Evolutionary conservation across 92 coral and sea anemone species (phyloP).

Genomic region (Desmophyllum pertusum): DNA sequence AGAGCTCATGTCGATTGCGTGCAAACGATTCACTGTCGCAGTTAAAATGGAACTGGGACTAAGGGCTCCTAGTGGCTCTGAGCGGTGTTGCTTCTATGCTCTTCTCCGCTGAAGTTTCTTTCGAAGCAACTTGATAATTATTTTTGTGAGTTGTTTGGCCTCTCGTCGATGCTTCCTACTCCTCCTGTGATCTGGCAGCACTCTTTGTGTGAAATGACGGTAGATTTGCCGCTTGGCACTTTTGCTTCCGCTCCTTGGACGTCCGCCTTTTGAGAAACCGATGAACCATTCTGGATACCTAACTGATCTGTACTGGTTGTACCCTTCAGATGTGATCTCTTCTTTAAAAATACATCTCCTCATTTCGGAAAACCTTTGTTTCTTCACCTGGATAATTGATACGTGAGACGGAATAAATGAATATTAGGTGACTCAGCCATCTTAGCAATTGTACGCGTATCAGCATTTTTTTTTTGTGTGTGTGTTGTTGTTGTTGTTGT

Average conservation of each 20-base stretch:
- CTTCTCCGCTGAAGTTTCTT: conserved; percentile 5
- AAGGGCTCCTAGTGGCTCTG: background rate
- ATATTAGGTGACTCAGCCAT: background rate
- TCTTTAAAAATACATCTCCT: conserved; percentile 58
- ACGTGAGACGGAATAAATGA: background rate
- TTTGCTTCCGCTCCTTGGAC: conserved; percentile 27
- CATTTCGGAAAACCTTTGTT: conserved; percentile 23
- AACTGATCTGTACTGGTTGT: conserved; percentile 41
- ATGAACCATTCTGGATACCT: conserved; percentile 53
- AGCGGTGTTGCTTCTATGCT: background rate
- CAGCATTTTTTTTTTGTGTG: no score
- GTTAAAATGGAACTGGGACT: background rate
- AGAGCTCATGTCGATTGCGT: background rate
- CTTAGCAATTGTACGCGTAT: background rate
- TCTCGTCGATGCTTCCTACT: conserved; percentile 5
- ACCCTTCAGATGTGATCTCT: conserved; percentile 33
- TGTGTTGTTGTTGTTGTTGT: no score
- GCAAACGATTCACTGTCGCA: background rate
- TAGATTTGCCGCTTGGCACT: conserved; percentile 36
- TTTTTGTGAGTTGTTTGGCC: conserved; percentile 13
- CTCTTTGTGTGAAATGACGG: conserved; percentile 32
- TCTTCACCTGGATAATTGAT: conserved; percentile 24
- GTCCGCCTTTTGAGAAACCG: conserved; percentile 55
- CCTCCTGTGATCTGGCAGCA: no score
- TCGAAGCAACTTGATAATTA: conserved; percentile 13